Conservation (phyloP, 2,113 vertebrate genomes). For the Clarias macrocephalus region DNA sequence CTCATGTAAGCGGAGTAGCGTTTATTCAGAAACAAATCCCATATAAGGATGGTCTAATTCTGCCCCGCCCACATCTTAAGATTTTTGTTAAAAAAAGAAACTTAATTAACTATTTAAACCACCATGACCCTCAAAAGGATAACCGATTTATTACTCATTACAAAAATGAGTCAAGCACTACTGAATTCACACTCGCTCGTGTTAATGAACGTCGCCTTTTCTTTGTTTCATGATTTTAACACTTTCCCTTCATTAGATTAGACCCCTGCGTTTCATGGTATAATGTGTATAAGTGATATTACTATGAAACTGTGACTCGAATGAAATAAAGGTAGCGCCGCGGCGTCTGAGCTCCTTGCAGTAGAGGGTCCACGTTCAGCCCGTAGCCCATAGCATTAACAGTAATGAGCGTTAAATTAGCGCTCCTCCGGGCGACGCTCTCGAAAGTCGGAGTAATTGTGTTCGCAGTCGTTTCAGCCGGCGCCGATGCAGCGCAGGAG, state of each 20-base stretch:
- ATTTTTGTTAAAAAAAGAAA: background rate
- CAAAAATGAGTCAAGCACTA: background rate
- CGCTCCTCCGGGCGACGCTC: background rate
- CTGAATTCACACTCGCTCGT: background rate
- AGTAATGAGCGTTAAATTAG: constrained; percentile 10
- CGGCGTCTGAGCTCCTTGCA: too few relatives aligned
- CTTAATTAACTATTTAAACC: background rate
- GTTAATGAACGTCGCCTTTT: too few relatives aligned
- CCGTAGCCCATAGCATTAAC: background rate
- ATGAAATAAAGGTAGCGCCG: background rate
- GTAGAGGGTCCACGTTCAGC: background rate
- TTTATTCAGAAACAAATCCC: background rate
- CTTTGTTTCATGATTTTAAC: too few relatives aligned
- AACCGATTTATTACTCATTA: too few relatives aligned
- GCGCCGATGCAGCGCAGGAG: constrained; percentile 28
- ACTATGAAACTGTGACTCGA: background rate
- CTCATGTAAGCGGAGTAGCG: too few relatives aligned
- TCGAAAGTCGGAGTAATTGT: background rate
- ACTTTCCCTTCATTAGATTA: too few relatives aligned
- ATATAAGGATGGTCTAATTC: background rate
- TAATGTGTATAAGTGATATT: background rate
- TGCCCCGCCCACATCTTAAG: background rate
- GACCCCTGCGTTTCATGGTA: background rate
- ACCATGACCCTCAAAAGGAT: background rate
- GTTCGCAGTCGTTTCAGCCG: constrained; percentile 24